Evolutionary conservation across 2,797 vertebrate species (phyloP).

Genomic region (Cynopterus sphinx): DNA sequence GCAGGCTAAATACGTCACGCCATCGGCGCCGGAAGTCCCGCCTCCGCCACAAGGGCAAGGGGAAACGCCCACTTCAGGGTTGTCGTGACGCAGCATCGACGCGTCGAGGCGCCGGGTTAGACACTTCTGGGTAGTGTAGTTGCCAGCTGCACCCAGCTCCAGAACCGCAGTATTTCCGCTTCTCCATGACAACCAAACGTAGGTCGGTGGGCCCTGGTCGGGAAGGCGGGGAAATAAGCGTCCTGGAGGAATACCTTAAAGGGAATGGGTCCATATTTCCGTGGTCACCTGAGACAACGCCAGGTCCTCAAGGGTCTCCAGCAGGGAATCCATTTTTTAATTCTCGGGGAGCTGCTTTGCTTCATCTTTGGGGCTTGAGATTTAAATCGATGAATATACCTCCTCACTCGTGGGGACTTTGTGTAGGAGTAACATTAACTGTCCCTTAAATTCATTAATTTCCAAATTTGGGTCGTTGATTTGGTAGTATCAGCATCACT

Average conservation of each 20-base stretch:
- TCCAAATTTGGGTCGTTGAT: background rate
- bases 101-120: fast-evolving
- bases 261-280: background rate
- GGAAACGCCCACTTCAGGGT: background rate
- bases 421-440: background rate
- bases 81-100: fast-evolving
- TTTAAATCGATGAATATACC: background rate
- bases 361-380: background rate
- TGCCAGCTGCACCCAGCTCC: fast-evolving
- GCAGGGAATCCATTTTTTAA: background rate
- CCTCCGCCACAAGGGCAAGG: fast-evolving
- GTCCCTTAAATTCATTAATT: background rate
- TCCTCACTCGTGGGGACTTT: background rate
- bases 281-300: background rate
- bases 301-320: background rate
- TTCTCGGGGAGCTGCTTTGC: background rate
- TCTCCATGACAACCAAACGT: fast-evolving
- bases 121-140: background rate
- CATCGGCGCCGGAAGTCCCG: background rate
- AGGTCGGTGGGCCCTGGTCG: fast-evolving
- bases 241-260: background rate
- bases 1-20: background rate
- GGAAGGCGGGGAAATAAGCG: fast-evolving
- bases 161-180: fast-evolving
- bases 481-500: background rate